These are phyloP conservation scores for Meloidogyne chitwoodi DNA, from an alignment of 1,140 invertebrate genomes.

Conservation along the genomic window DNA sequence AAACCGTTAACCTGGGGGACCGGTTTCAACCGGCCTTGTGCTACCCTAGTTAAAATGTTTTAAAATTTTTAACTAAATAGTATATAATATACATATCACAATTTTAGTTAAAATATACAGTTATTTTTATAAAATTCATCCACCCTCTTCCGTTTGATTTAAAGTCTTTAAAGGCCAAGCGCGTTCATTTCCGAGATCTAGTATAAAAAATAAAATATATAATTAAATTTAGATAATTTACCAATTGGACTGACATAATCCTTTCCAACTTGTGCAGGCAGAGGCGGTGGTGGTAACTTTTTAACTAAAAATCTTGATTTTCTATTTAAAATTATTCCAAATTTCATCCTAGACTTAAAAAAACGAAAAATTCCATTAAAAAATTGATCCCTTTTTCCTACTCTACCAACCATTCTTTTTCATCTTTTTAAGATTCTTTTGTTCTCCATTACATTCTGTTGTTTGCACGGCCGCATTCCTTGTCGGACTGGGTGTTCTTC, in stretches of 20 bases:
- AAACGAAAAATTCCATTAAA: not conserved
- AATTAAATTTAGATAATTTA: not conserved
- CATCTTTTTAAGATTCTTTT: not conserved
- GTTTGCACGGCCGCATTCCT: not conserved
- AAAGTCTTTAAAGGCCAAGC: not conserved
- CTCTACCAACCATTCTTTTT: not conserved
- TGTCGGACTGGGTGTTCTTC: not conserved
- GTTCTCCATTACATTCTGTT: not conserved
- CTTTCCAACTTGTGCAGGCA: conserved; percentile 16
- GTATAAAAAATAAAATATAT: not conserved
- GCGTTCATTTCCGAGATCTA: not conserved
- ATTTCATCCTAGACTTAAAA: not conserved
- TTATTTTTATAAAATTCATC: not conserved
- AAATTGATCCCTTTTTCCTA: not conserved
- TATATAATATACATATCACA: too few species aligned
- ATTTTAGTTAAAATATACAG: not conserved
- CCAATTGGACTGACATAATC: conserved; percentile 29
- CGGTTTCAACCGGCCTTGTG: too few species aligned
- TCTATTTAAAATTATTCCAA: not conserved
- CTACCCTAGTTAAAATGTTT: too few species aligned
- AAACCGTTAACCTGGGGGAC: too few species aligned
- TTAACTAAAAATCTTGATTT: not conserved
- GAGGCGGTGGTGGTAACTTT: not conserved
- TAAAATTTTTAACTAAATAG: too few species aligned
- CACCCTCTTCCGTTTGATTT: not conserved